Base-by-base conservation (phyloP, 2,888 invertebrate species). In the Spilosoma lubricipeda region DNA sequence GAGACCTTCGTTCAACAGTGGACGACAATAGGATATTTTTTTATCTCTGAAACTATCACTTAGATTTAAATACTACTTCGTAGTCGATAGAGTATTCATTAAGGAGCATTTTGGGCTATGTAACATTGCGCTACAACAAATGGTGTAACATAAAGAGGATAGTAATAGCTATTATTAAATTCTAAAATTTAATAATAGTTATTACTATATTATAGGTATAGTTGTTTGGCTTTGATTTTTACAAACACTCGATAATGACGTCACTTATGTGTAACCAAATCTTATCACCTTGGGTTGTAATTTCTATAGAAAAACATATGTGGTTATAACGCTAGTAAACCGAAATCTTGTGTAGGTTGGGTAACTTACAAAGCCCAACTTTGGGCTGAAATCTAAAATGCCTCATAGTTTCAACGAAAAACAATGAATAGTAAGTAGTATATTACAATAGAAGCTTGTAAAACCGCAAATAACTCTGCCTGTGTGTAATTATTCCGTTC, bases 401-500 rank as follows among this genome's bases (percentile, higher is more conserved):
- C 23, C 4, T 23, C 52, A 23, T 52, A 52, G 52, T 52, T 52
- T 23, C 23, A 52, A 52, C 18, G 8, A 45, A 42, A 45, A 45
- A 64, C 33, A 67, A 68, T 48, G 48, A 71, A 74, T 64, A 59
- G 27, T 59, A 73, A 30, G 20, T 67, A 33, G 45, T 64, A 39
- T 65, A 42, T 36, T 63, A 70, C 63, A 66, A 77, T 71, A 67
- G 67, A 33, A 33, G 63, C 56, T 73, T 73, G 65, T 72, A 30
- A 72, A 74, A 39, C 70, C 59, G 59, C 71, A 64, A 70, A 59
- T 68, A 72, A 65, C 67, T 78, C 74, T 66, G 80, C 77, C 70
- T 13, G 52, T 45, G 48, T 52, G 80, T 71, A 82, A 84, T 83
- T 82, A 77, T 84, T 67, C 73, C 13, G 75, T 74, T 75, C 66